Evolutionary conservation across 2,797 vertebrate genomes (phyloP).

Genomic region (Pipistrellus pygmaeus): DNA sequence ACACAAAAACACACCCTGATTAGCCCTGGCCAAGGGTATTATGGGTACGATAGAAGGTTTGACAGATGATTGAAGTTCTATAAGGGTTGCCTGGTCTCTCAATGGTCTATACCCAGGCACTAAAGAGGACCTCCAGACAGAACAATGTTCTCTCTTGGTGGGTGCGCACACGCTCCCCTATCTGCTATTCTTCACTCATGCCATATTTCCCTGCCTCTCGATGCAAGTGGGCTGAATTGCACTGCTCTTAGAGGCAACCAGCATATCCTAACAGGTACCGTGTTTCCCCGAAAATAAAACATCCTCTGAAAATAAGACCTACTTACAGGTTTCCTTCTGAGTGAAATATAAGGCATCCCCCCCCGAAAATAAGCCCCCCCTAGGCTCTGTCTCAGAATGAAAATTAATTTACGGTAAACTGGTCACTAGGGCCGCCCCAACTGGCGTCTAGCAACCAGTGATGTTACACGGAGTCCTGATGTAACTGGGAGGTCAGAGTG

Average conservation of each 20-base stretch:
- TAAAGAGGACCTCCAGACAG: not conserved
- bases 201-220: not conserved
- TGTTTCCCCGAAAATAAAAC: too few species aligned
- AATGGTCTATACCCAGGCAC: rapidly evolving
- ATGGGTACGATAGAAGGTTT: not conserved
- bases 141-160: not conserved
- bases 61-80: not conserved
- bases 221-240: not conserved
- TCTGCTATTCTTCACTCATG: not conserved
- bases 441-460: too few species aligned
- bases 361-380: too few species aligned
- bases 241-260: not conserved
- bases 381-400: too few species aligned
- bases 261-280: too few species aligned
- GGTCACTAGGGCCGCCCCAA: too few species aligned
- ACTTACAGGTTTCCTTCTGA: too few species aligned
- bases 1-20: not conserved
- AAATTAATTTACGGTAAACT: too few species aligned
- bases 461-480: too few species aligned
- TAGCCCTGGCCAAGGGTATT: not conserved
- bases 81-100: not conserved
- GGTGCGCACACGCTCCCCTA: rapidly evolving
- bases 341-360: too few species aligned
- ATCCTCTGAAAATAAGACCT: too few species aligned
- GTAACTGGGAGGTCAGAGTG: too few species aligned